Evolutionary conservation across 1,140 invertebrate genomes (phyloP).

Genomic region (Solen grandis): DNA sequence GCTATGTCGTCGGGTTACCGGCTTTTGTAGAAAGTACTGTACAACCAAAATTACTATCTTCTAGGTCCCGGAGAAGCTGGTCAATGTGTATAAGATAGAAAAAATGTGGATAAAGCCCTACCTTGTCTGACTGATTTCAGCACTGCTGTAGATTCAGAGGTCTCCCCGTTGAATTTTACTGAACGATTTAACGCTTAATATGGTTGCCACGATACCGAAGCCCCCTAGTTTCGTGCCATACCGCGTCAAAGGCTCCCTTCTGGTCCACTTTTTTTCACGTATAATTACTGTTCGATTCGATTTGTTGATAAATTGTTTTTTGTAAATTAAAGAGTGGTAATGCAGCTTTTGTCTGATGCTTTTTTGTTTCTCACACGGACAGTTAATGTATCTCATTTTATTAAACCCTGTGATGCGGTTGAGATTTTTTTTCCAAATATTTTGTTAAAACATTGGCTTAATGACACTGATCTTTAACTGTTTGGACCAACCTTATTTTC

Average conservation of each 20-base stretch:
- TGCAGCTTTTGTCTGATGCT: not conserved
- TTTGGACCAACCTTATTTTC: no score
- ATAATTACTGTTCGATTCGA: not conserved
- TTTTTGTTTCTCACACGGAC: not conserved
- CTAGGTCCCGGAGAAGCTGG: not conserved
- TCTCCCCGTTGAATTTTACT: not conserved
- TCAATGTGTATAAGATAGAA: slow-evolving; percentile 13
- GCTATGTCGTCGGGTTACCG: slow-evolving; percentile 4
- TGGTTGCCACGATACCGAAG: not conserved
- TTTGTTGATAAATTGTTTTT: not conserved
- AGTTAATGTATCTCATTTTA: no score
- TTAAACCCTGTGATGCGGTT: no score
- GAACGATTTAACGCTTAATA: not conserved
- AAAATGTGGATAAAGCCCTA: not conserved
- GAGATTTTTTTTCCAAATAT: no score
- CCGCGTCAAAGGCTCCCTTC: not conserved
- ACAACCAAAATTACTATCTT: not conserved
- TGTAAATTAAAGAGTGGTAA: not conserved
- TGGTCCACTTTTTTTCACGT: not conserved
- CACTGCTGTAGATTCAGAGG: not conserved
- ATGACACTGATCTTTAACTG: no score
- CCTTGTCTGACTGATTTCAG: not conserved
- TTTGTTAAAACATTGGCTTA: no score
- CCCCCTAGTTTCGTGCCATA: slow-evolving; percentile 2
- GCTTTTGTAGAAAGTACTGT: not conserved